phyloP scores from a whole-genome alignment of 2,888 invertebrate species.

The Drosophila tripunctata region DNA sequence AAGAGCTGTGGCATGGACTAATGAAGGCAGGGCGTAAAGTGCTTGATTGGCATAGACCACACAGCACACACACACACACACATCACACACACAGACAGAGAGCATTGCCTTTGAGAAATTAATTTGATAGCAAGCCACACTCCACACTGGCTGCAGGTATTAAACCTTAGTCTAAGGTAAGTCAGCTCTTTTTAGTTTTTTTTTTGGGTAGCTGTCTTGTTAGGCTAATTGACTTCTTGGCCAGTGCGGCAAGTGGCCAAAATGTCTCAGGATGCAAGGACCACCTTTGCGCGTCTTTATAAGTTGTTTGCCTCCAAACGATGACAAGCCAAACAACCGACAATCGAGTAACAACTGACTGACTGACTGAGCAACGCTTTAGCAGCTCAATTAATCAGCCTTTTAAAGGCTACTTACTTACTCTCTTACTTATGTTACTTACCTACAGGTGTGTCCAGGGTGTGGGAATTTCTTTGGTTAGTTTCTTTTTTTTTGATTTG shows the following conservation, averaged over 20 bases:
- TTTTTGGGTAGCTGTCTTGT: slow-evolving; percentile 74
- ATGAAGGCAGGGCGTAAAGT: slow-evolving; percentile 77
- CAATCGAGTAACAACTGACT: slow-evolving; percentile 12
- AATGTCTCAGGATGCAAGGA: slow-evolving; percentile 33
- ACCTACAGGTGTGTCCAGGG: slow-evolving; percentile 56
- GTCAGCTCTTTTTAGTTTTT: slow-evolving; percentile 46
- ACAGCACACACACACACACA: slow-evolving; percentile 58
- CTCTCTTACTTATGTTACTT: too few species aligned
- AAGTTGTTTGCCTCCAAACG: slow-evolving; percentile 53
- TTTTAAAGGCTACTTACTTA: slow-evolving; percentile 50
- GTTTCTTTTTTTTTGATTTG: not conserved
- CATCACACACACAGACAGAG: too few species aligned
- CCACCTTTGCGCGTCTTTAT: slow-evolving; percentile 70
- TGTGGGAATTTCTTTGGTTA: slow-evolving; percentile 45
- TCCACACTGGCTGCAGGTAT: slow-evolving; percentile 34
- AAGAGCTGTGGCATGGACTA: slow-evolving; percentile 35
- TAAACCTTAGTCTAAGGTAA: slow-evolving; percentile 41
- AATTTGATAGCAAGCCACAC: slow-evolving; percentile 61
- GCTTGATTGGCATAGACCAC: slow-evolving; percentile 80
- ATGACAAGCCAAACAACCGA: slow-evolving; percentile 54
- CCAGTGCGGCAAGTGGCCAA: slow-evolving; percentile 14
- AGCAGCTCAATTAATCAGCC: slow-evolving; percentile 75
- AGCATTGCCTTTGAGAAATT: slow-evolving; percentile 57
- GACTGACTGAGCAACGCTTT: slow-evolving; percentile 54
- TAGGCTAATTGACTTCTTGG: slow-evolving; percentile 82